These are phyloP conservation scores for Lymantria dispar DNA, from an alignment of 2,888 invertebrate species.

Conservation along the genomic window DNA sequence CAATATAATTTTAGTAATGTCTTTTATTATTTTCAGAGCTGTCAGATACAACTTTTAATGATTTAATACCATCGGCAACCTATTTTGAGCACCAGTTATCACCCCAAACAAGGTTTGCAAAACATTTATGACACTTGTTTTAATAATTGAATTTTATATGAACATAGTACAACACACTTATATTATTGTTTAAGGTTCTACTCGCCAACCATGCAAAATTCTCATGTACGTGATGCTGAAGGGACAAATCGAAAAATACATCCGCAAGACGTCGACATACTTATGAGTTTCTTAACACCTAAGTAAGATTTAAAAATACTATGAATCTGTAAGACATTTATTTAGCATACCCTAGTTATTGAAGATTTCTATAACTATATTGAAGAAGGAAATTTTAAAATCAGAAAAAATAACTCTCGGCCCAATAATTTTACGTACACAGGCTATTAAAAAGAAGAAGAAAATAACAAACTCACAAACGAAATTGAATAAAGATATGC, in stretches of 20 bases:
- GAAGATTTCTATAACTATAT: too few species aligned
- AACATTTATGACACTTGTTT: neutral
- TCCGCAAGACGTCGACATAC: conserved; percentile 65
- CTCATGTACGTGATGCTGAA: conserved; percentile 44
- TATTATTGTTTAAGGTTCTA: conserved; percentile 37
- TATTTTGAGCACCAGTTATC: conserved; percentile 25
- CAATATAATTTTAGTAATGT: neutral
- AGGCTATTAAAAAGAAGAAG: too few species aligned
- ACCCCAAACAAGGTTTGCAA: conserved; percentile 36
- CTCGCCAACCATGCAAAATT: conserved; percentile 22
- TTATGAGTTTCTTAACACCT: conserved; percentile 47
- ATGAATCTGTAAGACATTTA: too few species aligned
- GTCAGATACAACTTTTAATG: conserved; percentile 38
- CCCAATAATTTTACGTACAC: too few species aligned
- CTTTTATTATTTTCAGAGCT: conserved; percentile 35
- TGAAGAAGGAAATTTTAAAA: too few species aligned
- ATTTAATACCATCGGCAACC: conserved; percentile 14
- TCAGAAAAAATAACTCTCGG: too few species aligned
- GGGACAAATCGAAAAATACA: conserved; percentile 44
- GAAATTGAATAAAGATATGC: too few species aligned
- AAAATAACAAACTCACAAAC: too few species aligned
- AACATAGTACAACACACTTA: neutral
- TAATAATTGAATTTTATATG: conserved; percentile 5
- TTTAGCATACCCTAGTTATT: too few species aligned
- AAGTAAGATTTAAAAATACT: conserved; percentile 43